A percentile compares a stretch with the other conserved stretches of the same genome.
phyloP scores from a whole-genome alignment of 2,797 vertebrate species.

The Schizopygopsis malacanthus region DNA sequence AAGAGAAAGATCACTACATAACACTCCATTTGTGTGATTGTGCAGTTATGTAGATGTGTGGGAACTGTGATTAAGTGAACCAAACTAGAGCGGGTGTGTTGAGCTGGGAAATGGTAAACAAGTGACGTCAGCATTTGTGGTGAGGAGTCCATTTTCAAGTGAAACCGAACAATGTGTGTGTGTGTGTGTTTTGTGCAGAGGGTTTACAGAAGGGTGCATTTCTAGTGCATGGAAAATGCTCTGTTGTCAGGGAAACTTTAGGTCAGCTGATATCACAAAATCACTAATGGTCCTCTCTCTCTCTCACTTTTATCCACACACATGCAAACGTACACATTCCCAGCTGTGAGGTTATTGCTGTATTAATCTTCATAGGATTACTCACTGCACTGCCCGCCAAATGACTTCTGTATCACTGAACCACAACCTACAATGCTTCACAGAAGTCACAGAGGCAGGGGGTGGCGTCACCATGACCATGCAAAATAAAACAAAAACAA shows the following conservation, averaged over 20 bases:
- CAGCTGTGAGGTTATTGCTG: background rate
- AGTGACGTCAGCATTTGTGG: conserved; percentile 76
- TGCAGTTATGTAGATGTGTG: conserved; percentile 59
- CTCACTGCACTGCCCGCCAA: conserved; percentile 28
- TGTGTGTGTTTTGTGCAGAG: background rate
- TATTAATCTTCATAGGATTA: conserved; percentile 30
- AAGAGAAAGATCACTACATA: conserved; percentile 68
- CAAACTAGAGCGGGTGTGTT: conserved; percentile 34
- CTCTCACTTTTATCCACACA: background rate
- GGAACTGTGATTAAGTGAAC: conserved; percentile 67
- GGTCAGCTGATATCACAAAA: conserved; percentile 16
- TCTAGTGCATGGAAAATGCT: background rate
- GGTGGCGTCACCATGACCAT: conserved; percentile 40
- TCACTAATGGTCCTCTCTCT: background rate
- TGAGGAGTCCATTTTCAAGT: conserved; percentile 63
- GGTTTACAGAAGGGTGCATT: conserved; percentile 10
- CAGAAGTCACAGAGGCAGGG: conserved; percentile 6
- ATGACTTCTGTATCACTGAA: conserved; percentile 51
- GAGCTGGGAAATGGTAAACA: conserved; percentile 79
- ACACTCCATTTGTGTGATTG: conserved; percentile 61
- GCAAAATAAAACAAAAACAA: conserved; percentile 4
- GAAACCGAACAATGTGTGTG: conserved; percentile 23
- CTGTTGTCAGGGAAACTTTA: conserved; percentile 2
- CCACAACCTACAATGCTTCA: conserved; percentile 25
- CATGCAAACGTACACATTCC: background rate